A percentile compares a stretch with the other conserved stretches of the same genome.
Evolutionary conservation across 2,888 invertebrate genomes (phyloP).

Genomic region (Podotricha telesiphe): DNA sequence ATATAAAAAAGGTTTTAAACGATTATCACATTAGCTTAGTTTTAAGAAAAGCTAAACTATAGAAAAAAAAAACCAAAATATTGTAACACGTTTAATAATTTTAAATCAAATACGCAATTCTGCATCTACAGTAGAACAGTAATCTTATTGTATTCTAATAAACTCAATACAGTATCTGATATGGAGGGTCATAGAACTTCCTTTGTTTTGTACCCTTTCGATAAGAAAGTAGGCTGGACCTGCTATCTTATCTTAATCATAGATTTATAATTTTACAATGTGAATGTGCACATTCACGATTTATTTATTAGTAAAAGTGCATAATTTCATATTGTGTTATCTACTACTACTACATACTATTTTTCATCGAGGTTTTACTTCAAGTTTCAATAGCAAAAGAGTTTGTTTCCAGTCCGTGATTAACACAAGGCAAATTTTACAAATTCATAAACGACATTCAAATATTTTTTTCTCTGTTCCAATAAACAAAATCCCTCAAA

Average conservation of each 20-base stretch:
- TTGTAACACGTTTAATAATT: too few relatives aligned
- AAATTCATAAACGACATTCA: too few relatives aligned
- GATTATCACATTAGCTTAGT: too few relatives aligned
- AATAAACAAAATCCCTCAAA: not conserved
- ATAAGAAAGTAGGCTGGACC: conserved; percentile 35
- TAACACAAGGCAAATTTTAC: too few relatives aligned
- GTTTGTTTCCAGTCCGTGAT: too few relatives aligned
- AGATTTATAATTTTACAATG: conserved; percentile 16
- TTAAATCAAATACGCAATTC: not conserved
- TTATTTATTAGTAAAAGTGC: conserved; percentile 7
- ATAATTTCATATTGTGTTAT: not conserved
- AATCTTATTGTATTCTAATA: conserved; percentile 28
- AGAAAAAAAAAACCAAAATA: too few relatives aligned
- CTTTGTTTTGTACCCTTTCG: conserved; percentile 32
- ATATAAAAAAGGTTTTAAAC: too few relatives aligned
- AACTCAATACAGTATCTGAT: conserved; percentile 33
- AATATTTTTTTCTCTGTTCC: too few relatives aligned
- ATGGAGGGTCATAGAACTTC: conserved; percentile 37
- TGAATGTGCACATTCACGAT: not conserved
- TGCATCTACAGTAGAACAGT: conserved; percentile 3
- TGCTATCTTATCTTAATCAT: conserved; percentile 31
- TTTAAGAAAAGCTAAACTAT: too few relatives aligned
- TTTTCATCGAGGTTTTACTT: too few relatives aligned
- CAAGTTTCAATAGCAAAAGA: too few relatives aligned
- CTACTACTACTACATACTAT: not conserved